Conservation (phyloP, 2,113 vertebrate genomes). For the Circaetus cinerascens region DNA sequence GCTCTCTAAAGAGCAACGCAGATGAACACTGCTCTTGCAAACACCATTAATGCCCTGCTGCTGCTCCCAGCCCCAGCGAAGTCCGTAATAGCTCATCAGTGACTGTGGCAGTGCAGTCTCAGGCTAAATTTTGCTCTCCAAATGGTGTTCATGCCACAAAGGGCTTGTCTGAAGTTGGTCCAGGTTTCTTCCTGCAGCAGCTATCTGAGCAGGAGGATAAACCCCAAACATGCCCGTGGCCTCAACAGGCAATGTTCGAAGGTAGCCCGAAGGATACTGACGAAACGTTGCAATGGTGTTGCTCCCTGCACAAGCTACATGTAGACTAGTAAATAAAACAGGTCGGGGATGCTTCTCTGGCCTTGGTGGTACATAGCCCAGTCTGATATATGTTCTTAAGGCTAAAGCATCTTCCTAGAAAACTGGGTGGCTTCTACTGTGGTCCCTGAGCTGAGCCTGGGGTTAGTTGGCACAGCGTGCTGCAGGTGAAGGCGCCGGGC, state of each 20-base stretch:
- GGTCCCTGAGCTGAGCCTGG: background rate
- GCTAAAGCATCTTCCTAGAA: background rate
- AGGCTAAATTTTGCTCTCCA: background rate
- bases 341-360: background rate
- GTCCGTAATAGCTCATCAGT: fast-evolving
- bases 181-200: background rate
- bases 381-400: background rate
- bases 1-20: background rate
- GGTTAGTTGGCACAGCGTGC: background rate
- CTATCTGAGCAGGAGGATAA: background rate
- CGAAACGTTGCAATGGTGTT: fast-evolving
- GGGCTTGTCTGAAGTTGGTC: background rate
- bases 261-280: background rate
- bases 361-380: background rate
- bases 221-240: no score
- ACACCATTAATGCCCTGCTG: background rate
- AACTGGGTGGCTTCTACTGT: background rate
- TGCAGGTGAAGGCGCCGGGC: background rate
- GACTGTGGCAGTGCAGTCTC: no score
- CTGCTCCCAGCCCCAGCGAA: background rate
- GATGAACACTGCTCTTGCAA: background rate
- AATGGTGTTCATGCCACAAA: background rate
- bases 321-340: background rate
- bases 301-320: background rate
- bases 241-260: fast-evolving